These are phyloP conservation scores for Spondyliosoma cantharus DNA, from an alignment of 2,797 vertebrate genomes.

Conservation along the genomic window DNA sequence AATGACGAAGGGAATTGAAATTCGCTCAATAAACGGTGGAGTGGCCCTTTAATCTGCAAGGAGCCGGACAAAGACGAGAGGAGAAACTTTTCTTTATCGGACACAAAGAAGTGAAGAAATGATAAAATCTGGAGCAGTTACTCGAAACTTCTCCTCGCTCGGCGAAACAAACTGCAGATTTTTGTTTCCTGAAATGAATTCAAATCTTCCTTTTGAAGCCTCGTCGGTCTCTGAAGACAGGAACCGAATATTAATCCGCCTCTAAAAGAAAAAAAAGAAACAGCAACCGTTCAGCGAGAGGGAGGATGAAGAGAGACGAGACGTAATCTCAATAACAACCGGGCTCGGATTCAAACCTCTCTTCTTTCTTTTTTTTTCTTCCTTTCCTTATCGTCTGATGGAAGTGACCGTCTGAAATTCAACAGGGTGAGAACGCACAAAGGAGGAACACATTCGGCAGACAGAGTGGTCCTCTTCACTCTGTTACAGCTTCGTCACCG, in stretches of 20 bases:
- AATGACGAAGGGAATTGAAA: background rate
- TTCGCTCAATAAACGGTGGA: background rate
- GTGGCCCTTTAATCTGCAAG: background rate
- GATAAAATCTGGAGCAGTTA: background rate
- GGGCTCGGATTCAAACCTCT: slow-evolving; percentile 51
- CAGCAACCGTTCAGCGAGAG: slow-evolving; percentile 11
- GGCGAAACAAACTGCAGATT: slow-evolving; percentile 50
- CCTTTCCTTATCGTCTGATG: slow-evolving; percentile 59
- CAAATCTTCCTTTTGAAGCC: slow-evolving; percentile 48
- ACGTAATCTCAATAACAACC: background rate
- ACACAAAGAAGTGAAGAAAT: background rate
- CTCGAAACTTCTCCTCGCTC: background rate
- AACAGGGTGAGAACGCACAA: slow-evolving; percentile 29
- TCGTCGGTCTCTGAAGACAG: slow-evolving; percentile 36
- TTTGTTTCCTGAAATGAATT: slow-evolving; percentile 56
- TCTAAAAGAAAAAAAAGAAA: background rate
- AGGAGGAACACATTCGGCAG: slow-evolving; percentile 44
- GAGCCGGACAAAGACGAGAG: background rate
- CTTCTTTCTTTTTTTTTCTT: slow-evolving; percentile 25
- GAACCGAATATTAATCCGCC: slow-evolving; percentile 48
- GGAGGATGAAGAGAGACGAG: background rate
- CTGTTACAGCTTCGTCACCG: slow-evolving; percentile 33
- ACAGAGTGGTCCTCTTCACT: slow-evolving; percentile 33
- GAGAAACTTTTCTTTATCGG: slow-evolving; percentile 5
- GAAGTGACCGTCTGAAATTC: slow-evolving; percentile 46